Conservation (phyloP, 2,797 vertebrate genomes). For the Syngnathus rostellatus region DNA sequence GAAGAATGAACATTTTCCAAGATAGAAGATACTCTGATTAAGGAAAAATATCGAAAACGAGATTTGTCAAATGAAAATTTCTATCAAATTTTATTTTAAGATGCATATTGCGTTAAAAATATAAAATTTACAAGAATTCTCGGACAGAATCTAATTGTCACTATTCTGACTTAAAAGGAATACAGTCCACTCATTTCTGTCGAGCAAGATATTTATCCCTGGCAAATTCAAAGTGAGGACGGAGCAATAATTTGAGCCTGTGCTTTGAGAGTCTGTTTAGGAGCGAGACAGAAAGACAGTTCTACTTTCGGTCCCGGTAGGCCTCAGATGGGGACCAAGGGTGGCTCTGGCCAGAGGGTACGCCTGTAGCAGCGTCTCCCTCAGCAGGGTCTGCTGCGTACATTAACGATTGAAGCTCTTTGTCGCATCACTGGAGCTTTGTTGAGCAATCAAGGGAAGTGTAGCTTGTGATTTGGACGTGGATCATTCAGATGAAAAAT, state of each 20-base stretch:
- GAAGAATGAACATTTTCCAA: too few species aligned
- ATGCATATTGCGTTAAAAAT: too few species aligned
- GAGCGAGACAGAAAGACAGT: slow-evolving; percentile 13
- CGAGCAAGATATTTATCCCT: background rate
- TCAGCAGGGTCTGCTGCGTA: slow-evolving; percentile 22
- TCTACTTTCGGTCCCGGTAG: slow-evolving; percentile 29
- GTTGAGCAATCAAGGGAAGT: slow-evolving; percentile 15
- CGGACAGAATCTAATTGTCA: background rate
- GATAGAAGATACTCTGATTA: too few species aligned
- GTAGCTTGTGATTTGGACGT: slow-evolving; percentile 28
- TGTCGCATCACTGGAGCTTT: slow-evolving; percentile 8
- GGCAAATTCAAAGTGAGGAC: background rate
- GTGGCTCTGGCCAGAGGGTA: slow-evolving; percentile 38
- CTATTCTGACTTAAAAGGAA: background rate
- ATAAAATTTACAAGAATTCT: too few species aligned
- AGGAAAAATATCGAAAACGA: too few species aligned
- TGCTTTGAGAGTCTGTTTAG: slow-evolving; percentile 20
- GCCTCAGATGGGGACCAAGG: slow-evolving; percentile 25
- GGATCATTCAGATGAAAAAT: slow-evolving; percentile 19
- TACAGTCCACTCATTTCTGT: background rate
- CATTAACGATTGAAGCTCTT: slow-evolving; percentile 29
- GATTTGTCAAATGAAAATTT: too few species aligned
- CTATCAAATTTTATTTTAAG: too few species aligned
- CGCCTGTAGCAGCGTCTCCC: slow-evolving; percentile 46
- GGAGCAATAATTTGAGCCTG: slow-evolving; percentile 1